Evolutionary conservation across 2,797 vertebrate genomes (phyloP).

Genomic region (Fratercula arctica): DNA sequence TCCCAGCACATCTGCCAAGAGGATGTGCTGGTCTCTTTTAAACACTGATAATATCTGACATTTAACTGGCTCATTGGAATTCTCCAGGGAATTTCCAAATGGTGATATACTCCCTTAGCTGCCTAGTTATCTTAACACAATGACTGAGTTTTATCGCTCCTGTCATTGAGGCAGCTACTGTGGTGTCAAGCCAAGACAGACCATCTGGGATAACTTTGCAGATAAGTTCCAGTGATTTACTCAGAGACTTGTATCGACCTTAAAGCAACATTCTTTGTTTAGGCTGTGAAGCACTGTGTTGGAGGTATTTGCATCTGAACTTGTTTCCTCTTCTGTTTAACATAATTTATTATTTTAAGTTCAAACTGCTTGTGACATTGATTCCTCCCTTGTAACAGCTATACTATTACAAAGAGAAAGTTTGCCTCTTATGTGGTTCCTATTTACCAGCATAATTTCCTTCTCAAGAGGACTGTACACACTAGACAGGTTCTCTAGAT

Average conservation of each 20-base stretch:
- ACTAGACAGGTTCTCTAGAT: not conserved
- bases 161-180: not conserved
- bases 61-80: not conserved
- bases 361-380: not conserved
- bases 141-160: not conserved
- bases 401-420: not conserved
- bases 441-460: not conserved
- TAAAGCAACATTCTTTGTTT: not conserved
- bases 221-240: not conserved
- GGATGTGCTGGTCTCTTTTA: not conserved
- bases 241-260: not conserved
- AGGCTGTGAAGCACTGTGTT: not conserved
- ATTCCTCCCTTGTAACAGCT: not conserved
- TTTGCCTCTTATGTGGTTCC: not conserved
- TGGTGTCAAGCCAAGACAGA: not conserved
- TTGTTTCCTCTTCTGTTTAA: not conserved
- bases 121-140: not conserved
- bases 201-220: slow-evolving; percentile 10
- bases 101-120: not conserved
- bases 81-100: not conserved
- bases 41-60: not conserved
- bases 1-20: not conserved
- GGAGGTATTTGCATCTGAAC: not conserved
- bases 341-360: not conserved
- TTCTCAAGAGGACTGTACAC: not conserved